Conservation (phyloP, 2,888 invertebrate genomes). For the Xestia xanthographa region DNA sequence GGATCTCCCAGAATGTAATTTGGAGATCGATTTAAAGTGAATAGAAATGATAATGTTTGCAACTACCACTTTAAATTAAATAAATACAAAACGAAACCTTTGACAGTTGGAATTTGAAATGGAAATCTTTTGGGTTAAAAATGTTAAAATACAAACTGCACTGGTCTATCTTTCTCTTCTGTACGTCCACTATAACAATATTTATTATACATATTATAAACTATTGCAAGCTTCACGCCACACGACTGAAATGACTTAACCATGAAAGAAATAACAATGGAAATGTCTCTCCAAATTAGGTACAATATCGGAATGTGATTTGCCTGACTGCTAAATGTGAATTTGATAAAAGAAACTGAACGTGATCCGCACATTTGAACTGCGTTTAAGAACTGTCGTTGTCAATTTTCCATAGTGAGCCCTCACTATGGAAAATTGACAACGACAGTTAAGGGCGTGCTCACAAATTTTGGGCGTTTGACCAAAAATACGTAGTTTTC, state of each 20-base stretch:
- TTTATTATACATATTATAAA: background rate
- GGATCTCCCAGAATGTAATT: background rate
- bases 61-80: background rate
- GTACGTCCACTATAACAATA: background rate
- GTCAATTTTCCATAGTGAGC: background rate
- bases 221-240: background rate
- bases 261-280: too few species aligned
- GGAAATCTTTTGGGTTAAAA: background rate
- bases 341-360: background rate
- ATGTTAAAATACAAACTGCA: background rate
- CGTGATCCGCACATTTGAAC: background rate
- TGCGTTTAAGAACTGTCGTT: background rate
- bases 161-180: too few species aligned
- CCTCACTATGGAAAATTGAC: too few species aligned
- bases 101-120: background rate
- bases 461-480: too few species aligned
- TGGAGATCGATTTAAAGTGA: slow-evolving; percentile 3
- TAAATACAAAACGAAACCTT: background rate
- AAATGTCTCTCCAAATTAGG: background rate
- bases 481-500: too few species aligned
- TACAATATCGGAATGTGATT: background rate
- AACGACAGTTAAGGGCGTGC: too few species aligned
- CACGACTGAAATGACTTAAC: too few species aligned
- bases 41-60: background rate
- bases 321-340: background rate